Percentiles rank a stretch among this genome's conserved stretches.
These are phyloP conservation scores for Bombus vancouverensis DNA, from an alignment of 1,140 invertebrate genomes.

Conservation along the genomic window DNA sequence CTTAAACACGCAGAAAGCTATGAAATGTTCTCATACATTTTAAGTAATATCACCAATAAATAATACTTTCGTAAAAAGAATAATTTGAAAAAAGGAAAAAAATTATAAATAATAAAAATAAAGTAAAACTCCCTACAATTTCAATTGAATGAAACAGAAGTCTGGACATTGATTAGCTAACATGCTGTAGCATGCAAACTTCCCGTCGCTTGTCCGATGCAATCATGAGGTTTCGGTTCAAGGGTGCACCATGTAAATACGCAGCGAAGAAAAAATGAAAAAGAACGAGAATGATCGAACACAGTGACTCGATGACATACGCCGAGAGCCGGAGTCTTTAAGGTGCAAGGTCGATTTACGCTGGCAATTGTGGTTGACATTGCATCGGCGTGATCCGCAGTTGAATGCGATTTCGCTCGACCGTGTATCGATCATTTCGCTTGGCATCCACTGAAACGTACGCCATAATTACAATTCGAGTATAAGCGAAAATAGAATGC, in stretches of 20 bases:
- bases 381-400: background rate
- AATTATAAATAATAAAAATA: background rate
- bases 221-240: constrained; percentile 56
- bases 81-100: too few species aligned
- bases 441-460: background rate
- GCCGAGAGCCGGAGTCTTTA: background rate
- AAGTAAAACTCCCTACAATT: background rate
- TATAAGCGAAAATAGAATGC: background rate
- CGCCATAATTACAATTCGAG: background rate
- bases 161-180: background rate
- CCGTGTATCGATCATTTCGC: background rate
- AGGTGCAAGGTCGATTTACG: constrained; percentile 46
- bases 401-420: background rate
- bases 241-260: constrained; percentile 45
- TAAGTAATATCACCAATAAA: too few species aligned
- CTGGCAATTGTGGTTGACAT: constrained; percentile 19
- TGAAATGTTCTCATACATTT: too few species aligned
- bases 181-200: background rate
- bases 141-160: background rate
- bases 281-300: constrained; percentile 5
- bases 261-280: constrained; percentile 22
- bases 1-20: too few species aligned
- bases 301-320: background rate
- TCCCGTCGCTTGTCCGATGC: constrained; percentile 27
- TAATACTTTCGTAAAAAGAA: too few species aligned